Evolutionary conservation across 2,888 invertebrate genomes (phyloP).

Genomic region (Fragum whitleyi): DNA sequence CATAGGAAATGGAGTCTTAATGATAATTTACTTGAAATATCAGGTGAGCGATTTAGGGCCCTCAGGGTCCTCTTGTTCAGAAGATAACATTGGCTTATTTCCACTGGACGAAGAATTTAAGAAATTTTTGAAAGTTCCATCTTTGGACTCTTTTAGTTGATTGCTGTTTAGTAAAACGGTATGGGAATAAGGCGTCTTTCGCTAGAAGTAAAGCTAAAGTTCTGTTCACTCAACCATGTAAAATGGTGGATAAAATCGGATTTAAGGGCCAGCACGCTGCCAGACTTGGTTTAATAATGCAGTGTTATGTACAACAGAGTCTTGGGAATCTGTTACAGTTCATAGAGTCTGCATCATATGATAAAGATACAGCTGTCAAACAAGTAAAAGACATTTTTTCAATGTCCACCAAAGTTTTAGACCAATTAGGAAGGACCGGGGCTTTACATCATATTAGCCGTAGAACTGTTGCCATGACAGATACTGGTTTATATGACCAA

Average conservation of each 20-base stretch:
- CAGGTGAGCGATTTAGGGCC: slow-evolving; percentile 18
- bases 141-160: slow-evolving; percentile 43
- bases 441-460: slow-evolving; percentile 28
- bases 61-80: slow-evolving; percentile 35
- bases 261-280: slow-evolving; percentile 22
- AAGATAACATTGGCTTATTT: slow-evolving; percentile 33
- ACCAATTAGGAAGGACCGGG: slow-evolving; percentile 21
- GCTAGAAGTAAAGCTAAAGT: slow-evolving; percentile 2
- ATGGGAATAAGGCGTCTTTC: slow-evolving; percentile 44
- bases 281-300: background rate
- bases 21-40: too few species aligned
- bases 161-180: slow-evolving; percentile 33
- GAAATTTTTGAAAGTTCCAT: slow-evolving; percentile 43
- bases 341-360: slow-evolving; percentile 5
- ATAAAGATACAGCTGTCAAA: slow-evolving; percentile 11
- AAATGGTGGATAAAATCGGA: slow-evolving; percentile 30
- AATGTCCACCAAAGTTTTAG: slow-evolving; percentile 13
- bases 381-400: slow-evolving; percentile 31
- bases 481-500: slow-evolving; percentile 20
- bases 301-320: slow-evolving; percentile 12
- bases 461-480: slow-evolving; percentile 7
- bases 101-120: slow-evolving; percentile 27
- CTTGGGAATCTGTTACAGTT: slow-evolving; percentile 16
- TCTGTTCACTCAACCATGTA: slow-evolving; percentile 18
- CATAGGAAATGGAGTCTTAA: too few species aligned